Evolutionary conservation across 2,888 invertebrate species (phyloP), one percentile per base, ranked within the genome.

Genomic region (Drosophila anomalipes): DNA sequence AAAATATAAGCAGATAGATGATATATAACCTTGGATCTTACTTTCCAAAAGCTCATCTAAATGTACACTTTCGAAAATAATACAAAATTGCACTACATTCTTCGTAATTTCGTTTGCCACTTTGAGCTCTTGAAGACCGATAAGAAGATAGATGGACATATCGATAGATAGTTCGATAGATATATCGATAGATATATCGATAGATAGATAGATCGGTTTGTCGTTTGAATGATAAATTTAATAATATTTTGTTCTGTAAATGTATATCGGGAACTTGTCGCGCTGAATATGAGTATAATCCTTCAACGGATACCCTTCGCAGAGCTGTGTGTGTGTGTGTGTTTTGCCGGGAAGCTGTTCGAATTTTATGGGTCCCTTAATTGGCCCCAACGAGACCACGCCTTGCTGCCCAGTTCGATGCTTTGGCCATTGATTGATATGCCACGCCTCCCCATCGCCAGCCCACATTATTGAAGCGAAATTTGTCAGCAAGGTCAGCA

Each of bases 311-410:
- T 79, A 72, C 70, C 83, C 16, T 26, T 47, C 9, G 16, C 47
- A 26, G 26, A 57, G 77, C 74, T 74, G 64, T 74, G 81, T 79
- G 12, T 44, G 44, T 22, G 22, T 44, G 44, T 44, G 22, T 44
- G 59, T 14, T 35, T 39, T 12, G 59, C 54, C 54, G 65, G 47
- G 56, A 69, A 63, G 59, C 67, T 77, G 70, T 61, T 73, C 56
- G 73, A 79, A 82, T 81, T 89, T 89, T 86, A 86, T 86, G 84
- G 86, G 70, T 39, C 74, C 74, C 82, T 83, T 89, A 87, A 89
- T 87, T 87, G 89, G 83, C 86, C 86, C 72, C 86, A 82, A 73
- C 66, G 74, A 75, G 77, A 61, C 79, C 77, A 71, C 57, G 84
- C 74, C 80, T 64, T 52, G 74, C 56, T 81, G 75, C 56, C 79